These are phyloP conservation scores for Typhlomys cinereus DNA, from an alignment of 2,113 vertebrate species.

Conservation along the genomic window DNA sequence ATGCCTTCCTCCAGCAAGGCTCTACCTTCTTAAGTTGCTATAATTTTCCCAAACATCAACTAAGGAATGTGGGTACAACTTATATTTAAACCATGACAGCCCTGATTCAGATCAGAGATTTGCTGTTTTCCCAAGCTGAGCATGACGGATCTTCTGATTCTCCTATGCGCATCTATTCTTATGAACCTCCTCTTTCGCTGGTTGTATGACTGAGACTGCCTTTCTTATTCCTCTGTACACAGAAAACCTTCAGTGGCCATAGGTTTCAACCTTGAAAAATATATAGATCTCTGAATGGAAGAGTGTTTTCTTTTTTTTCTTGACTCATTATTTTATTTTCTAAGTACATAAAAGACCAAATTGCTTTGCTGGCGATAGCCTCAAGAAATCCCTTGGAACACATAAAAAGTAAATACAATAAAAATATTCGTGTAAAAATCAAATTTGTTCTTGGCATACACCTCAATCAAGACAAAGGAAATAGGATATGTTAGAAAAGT, in stretches of 20 bases:
- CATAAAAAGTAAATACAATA: neutral
- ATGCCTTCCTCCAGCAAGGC: too few relatives aligned
- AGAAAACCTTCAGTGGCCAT: neutral
- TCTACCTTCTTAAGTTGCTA: too few relatives aligned
- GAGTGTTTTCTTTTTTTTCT: neutral
- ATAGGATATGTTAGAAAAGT: neutral
- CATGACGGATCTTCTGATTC: neutral
- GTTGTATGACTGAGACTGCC: neutral
- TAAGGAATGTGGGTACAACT: too few relatives aligned
- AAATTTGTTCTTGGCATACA: conserved; percentile 13
- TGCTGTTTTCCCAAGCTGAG: neutral
- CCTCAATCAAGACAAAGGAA: neutral
- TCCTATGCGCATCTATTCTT: neutral
- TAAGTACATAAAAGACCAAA: neutral
- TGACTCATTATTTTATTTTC: neutral
- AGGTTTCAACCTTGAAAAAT: conserved; percentile 16
- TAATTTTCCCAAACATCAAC: too few relatives aligned
- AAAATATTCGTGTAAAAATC: neutral
- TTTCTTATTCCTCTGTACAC: neutral
- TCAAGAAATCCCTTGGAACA: neutral
- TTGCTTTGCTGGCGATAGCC: neutral
- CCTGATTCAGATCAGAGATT: neutral
- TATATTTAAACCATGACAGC: neutral
- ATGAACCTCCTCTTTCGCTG: neutral
- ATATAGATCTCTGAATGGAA: neutral